Conservation (phyloP, 2,797 vertebrate species). For the Sebastes matsubarae region DNA sequence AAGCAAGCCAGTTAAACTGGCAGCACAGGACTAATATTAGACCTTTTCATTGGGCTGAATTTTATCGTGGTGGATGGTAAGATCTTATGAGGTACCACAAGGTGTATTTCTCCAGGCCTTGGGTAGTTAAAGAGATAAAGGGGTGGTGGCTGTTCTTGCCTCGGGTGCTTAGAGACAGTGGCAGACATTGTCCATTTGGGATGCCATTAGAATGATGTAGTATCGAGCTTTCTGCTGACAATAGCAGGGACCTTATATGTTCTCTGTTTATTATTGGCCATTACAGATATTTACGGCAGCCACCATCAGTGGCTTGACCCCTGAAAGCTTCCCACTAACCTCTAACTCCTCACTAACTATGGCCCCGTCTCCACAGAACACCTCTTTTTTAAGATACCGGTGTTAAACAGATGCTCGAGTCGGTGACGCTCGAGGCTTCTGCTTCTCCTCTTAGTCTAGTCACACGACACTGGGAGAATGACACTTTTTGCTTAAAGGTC, state of each 20-base stretch:
- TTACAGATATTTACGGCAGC: conserved; percentile 77
- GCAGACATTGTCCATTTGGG: conserved; percentile 69
- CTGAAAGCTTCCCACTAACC: conserved; percentile 65
- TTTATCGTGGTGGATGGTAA: conserved; percentile 45
- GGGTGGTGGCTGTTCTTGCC: conserved; percentile 43
- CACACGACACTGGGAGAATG: conserved; percentile 1
- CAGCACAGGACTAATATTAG: conserved; percentile 52
- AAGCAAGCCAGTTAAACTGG: conserved; percentile 50
- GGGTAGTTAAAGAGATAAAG: conserved; percentile 70
- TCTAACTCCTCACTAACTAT: conserved; percentile 51
- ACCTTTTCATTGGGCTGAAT: conserved; percentile 39
- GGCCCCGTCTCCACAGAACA: conserved; percentile 14
- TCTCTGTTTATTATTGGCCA: conserved; percentile 73
- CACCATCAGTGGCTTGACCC: conserved; percentile 60
- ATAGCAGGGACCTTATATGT: conserved; percentile 63
- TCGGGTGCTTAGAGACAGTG: conserved; percentile 51
- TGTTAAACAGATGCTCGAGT: conserved; percentile 24
- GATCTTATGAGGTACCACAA: conserved; percentile 46
- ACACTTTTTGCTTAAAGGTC: conserved; percentile 35
- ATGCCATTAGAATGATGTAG: conserved; percentile 74
- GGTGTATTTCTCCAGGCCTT: conserved; percentile 51
- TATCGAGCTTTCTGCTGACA: conserved; percentile 70
- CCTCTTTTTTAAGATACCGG: conserved; percentile 21
- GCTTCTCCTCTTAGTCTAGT: conserved; percentile 23
- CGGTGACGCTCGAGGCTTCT: background rate